Conservation (phyloP, 2,797 vertebrate species). For the Phataginus tricuspis region DNA sequence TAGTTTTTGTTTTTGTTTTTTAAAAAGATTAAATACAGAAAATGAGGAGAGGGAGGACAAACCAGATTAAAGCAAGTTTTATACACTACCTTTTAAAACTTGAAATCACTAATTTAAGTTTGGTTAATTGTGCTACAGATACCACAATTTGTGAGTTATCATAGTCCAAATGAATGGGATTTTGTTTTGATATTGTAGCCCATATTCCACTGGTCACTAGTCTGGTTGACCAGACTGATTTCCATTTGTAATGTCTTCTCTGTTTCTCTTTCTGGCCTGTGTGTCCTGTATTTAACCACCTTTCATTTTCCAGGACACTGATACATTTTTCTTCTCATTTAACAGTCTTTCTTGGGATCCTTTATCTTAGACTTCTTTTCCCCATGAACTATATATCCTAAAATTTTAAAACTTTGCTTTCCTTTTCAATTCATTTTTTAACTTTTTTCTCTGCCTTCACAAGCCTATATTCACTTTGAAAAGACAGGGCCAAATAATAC, state of each 20-base stretch:
- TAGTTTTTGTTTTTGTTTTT: not conserved
- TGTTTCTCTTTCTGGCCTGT: not conserved
- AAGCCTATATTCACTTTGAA: not conserved
- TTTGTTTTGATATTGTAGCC: not conserved
- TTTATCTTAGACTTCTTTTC: not conserved
- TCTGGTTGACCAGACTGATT: not conserved
- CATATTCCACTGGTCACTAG: not conserved
- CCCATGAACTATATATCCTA: not conserved
- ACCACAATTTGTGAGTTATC: not conserved
- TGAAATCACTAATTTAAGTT: not conserved
- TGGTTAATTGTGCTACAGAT: not conserved
- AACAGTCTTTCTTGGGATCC: not conserved
- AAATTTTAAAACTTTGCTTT: not conserved
- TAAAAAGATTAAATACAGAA: not conserved
- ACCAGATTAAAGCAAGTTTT: not conserved
- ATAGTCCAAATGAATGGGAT: not conserved
- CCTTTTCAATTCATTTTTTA: constrained; percentile 12
- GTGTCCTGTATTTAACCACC: not conserved
- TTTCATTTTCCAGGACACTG: not conserved
- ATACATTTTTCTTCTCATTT: constrained; percentile 11
- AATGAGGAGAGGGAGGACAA: not conserved
- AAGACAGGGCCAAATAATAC: not conserved
- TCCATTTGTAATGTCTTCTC: not conserved
- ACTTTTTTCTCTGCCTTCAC: not conserved
- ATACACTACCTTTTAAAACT: not conserved